Percentiles rank a stretch among this genome's conserved stretches.
phyloP scores from a whole-genome alignment of 2,888 invertebrate species.

The Apamea anceps region DNA sequence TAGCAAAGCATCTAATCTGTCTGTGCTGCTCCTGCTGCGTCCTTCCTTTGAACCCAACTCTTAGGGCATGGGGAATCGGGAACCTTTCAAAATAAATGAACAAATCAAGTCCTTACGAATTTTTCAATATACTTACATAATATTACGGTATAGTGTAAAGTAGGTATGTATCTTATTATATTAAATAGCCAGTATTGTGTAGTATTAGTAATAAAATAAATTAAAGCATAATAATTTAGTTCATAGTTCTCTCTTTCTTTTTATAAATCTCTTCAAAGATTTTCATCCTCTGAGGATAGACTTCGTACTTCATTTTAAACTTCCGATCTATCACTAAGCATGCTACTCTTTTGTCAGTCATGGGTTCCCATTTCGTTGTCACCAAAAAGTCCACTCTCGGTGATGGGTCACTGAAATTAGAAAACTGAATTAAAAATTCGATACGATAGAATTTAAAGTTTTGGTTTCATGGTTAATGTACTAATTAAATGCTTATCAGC shows the following conservation, averaged over 20 bases:
- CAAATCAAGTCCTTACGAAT: not conserved
- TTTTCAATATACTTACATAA: not conserved
- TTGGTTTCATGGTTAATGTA: not conserved
- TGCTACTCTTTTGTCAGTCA: conserved; percentile 69
- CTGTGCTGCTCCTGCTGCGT: not conserved
- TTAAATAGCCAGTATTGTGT: not conserved
- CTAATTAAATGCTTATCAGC: not conserved
- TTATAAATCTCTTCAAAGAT: conserved; percentile 79
- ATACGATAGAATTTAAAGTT: not conserved
- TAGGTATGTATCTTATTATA: not conserved
- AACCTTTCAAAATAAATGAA: conserved; percentile 18
- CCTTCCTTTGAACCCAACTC: not conserved
- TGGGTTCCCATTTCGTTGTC: conserved; percentile 81
- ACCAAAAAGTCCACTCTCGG: conserved; percentile 74
- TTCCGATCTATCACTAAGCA: conserved; percentile 81
- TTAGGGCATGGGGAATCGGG: not conserved
- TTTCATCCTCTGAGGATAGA: conserved; percentile 78
- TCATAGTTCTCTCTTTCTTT: conserved; percentile 57
- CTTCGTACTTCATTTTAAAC: conserved; percentile 77
- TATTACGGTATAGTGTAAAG: conserved; percentile 12
- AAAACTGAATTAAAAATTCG: not conserved
- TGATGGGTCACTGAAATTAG: conserved; percentile 82
- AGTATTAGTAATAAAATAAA: not conserved
- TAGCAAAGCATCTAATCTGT: not conserved
- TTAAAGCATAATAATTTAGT: conserved; percentile 17